Base-by-base conservation (phyloP, 2,113 vertebrate species). In the Ptilonorhynchus violaceus region DNA sequence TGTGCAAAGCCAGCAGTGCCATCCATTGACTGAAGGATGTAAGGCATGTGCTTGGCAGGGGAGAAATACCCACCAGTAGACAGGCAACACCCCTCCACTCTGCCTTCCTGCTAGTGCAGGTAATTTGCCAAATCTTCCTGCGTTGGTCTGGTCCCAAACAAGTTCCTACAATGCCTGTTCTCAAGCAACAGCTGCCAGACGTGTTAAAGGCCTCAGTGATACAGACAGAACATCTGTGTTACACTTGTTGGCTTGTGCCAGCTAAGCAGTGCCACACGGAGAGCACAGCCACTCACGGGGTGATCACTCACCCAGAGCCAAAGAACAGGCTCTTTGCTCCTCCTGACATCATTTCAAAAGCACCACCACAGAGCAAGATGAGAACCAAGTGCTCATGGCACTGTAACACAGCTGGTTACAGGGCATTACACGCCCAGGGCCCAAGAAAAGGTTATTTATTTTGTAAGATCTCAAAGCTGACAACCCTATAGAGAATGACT, bases 1-100 rank as follows among this genome's bases (percentile, higher is more conserved):
- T 83, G 92, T 33, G 75, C 15, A 88, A 89, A 96, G 90, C 28
- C 95, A 90, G 86, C 93, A 95, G 93, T 96, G 97, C 97, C 97
- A 93, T 92, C 96, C 92, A 86, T 94, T 93, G 97, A 94, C 92
- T 60, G 35, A 84, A 86, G 49, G 33, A 11, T 77, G 88, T 93
- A 97, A 73, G 69, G 47, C 95, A 97, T 28, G 72, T n/a, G 46
- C 56, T 67, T n/a, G 55, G 24, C 69, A 87, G 22, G 41, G 47
- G 9, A 87, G 23, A 49, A 59, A 52, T 2, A 16, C 0, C 31
- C 19, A 9, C 1, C 44, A 28, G 41, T 6, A 37, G 55, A 20
- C 28, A 13, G 15, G 24, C 9, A 72, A 6, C 27, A 28, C 6
- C 39, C 52, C 60, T n/a, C 25, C 64, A 5, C 70, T 47, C 76